These are phyloP conservation scores for Oplegnathus fasciatus DNA, from an alignment of 2,113 vertebrate species.

Conservation along the genomic window DNA sequence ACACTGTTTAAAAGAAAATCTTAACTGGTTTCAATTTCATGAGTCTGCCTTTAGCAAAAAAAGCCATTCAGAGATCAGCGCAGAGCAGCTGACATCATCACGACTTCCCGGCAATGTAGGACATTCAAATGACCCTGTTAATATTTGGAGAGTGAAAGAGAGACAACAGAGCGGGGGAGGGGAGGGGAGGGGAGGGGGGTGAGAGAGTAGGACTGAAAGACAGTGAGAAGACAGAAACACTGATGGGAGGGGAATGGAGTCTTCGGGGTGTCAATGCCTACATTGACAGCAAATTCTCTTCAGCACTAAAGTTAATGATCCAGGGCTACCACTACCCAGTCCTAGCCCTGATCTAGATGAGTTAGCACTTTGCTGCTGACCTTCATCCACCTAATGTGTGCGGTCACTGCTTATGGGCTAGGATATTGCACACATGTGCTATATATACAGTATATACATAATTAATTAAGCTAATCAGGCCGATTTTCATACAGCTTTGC, in stretches of 20 bases:
- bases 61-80: slow-evolving; percentile 19
- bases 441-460: neutral
- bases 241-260: slow-evolving; percentile 24
- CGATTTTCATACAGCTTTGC: slow-evolving; percentile 20
- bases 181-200: neutral
- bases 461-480: slow-evolving; percentile 8
- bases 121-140: slow-evolving; percentile 67
- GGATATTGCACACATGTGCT: neutral
- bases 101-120: slow-evolving; percentile 55
- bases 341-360: slow-evolving; percentile 55
- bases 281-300: slow-evolving; percentile 56
- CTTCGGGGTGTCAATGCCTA: slow-evolving; percentile 5
- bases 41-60: neutral
- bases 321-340: slow-evolving; percentile 40
- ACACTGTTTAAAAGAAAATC: slow-evolving; percentile 18
- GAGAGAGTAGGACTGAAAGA: neutral
- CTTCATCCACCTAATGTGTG: slow-evolving; percentile 56
- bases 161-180: slow-evolving; percentile 35
- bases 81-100: slow-evolving; percentile 58
- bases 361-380: slow-evolving; percentile 67
- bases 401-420: neutral
- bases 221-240: slow-evolving; percentile 38
- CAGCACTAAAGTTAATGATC: slow-evolving; percentile 81
- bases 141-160: slow-evolving; percentile 63
- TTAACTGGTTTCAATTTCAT: slow-evolving; percentile 9